These are phyloP conservation scores for Liparis tanakae DNA, from an alignment of 2,797 vertebrate genomes.

Conservation along the genomic window DNA sequence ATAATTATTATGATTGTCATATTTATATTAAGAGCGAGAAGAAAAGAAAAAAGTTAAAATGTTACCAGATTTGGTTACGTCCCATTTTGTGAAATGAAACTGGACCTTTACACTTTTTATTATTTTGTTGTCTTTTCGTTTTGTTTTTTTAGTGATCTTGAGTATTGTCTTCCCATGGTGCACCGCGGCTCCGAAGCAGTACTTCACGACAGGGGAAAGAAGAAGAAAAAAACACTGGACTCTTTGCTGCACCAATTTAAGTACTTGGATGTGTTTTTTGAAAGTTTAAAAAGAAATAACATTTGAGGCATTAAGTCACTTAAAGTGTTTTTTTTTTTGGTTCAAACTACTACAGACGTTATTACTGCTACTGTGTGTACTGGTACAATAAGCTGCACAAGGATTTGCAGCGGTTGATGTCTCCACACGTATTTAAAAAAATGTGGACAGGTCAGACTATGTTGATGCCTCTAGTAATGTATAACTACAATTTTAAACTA, in stretches of 20 bases:
- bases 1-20: constrained; percentile 80
- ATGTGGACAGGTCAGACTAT: constrained; percentile 60
- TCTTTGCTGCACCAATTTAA: constrained; percentile 66
- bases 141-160: constrained; percentile 35
- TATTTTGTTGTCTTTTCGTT: constrained; percentile 6
- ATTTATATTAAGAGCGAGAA: constrained; percentile 77
- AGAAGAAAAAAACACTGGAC: constrained; percentile 68
- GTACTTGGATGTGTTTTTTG: constrained; percentile 66
- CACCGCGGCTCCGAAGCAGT: constrained; percentile 49
- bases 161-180: constrained; percentile 61
- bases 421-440: constrained; percentile 65
- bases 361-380: constrained; percentile 65
- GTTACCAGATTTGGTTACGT: constrained; percentile 68
- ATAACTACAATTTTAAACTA: constrained; percentile 75
- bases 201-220: constrained; percentile 54
- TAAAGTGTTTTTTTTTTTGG: constrained; percentile 36
- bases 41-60: constrained; percentile 64
- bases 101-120: constrained; percentile 49
- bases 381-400: constrained; percentile 61
- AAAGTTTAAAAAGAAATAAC: constrained; percentile 45
- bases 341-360: constrained; percentile 65
- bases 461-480: constrained; percentile 74
- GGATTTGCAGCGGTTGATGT: constrained; percentile 55
- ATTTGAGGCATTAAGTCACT: constrained; percentile 69
- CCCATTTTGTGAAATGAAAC: constrained; percentile 67